Evolutionary conservation across 1,140 invertebrate species (phyloP), one percentile per base, ranked within the genome.

Genomic region (Leptopilina clavipes): DNA sequence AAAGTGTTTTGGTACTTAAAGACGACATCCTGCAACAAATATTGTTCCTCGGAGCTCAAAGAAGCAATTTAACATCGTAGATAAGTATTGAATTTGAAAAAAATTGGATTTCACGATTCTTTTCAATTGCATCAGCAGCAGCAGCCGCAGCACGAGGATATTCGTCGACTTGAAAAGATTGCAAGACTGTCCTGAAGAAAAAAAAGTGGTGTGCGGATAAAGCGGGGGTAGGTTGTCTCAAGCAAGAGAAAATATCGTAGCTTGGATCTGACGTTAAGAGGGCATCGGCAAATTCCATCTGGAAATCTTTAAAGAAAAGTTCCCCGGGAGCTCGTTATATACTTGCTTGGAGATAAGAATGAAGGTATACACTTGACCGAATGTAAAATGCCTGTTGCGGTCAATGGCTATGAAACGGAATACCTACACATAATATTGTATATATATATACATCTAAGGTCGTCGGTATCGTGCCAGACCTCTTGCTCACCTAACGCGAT

Each of bases 181-280:
- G 17, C 48, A 52, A 52, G 48, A 17, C 48, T 52, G 17, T 52
- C 48, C 6, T 52, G 6, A 17, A n/a, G n/a, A 17, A n/a, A 40
- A 40, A 40, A n/a, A n/a, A n/a, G n/a, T n/a, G 37, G 37, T 1
- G 37, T 9, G 37, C 37, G 37, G 37, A 40, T 40, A 40, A 40
- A 40, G 48, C 48, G 22, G 18, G 56, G 56, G 12, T 9, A 14
- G 22, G 19, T 65, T 65, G 56, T 65, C 56, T 31, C 10, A 65
- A 31, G 19, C 10, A 25, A 25, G 22, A 65, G 25, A 65, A 9
- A 40, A 65, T 65, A 65, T 65, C 59, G 59, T n/a, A 65, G 59
- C 22, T 65, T 65, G 59, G 59, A 65, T 65, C 59, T 65, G 59
- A 65, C 59, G 22, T 65, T 65, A 65, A 65, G 59, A 65, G 59